phyloP scores from a whole-genome alignment of 2,113 vertebrate genomes.

The Stomatorhinus ivindoensis region DNA sequence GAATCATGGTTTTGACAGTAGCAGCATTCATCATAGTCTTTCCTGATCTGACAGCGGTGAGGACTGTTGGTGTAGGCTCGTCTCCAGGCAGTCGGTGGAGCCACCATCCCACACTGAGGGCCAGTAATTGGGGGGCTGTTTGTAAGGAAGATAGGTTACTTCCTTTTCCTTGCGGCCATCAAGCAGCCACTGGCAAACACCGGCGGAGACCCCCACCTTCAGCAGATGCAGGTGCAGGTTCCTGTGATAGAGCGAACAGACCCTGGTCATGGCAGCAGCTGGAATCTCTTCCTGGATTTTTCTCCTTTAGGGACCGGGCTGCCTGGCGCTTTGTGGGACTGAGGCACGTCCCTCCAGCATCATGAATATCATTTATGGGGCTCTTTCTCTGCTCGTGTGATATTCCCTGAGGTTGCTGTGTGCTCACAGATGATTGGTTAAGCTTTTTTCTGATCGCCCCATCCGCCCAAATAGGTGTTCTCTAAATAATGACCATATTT shows the following conservation, averaged over 20 bases:
- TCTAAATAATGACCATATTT: background rate
- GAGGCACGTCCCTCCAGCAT: background rate
- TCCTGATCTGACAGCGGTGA: background rate
- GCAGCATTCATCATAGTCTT: background rate
- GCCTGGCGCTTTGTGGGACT: background rate
- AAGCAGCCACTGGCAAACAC: background rate
- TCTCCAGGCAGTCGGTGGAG: background rate
- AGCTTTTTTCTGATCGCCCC: background rate
- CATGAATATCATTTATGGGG: background rate
- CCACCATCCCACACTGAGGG: background rate
- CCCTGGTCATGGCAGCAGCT: no score
- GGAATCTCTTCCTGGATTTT: background rate
- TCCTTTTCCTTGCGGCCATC: background rate
- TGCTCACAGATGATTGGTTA: background rate
- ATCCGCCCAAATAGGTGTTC: background rate
- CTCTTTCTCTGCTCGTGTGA: background rate
- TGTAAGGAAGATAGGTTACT: background rate
- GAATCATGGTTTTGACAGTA: background rate
- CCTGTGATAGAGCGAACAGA: background rate
- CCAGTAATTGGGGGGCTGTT: background rate
- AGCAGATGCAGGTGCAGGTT: background rate
- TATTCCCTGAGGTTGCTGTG: background rate
- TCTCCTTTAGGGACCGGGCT: background rate
- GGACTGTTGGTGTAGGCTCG: background rate
- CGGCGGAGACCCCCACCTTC: background rate